These are phyloP conservation scores for Emys orbicularis DNA, from an alignment of 2,797 vertebrate genomes.

Conservation along the genomic window DNA sequence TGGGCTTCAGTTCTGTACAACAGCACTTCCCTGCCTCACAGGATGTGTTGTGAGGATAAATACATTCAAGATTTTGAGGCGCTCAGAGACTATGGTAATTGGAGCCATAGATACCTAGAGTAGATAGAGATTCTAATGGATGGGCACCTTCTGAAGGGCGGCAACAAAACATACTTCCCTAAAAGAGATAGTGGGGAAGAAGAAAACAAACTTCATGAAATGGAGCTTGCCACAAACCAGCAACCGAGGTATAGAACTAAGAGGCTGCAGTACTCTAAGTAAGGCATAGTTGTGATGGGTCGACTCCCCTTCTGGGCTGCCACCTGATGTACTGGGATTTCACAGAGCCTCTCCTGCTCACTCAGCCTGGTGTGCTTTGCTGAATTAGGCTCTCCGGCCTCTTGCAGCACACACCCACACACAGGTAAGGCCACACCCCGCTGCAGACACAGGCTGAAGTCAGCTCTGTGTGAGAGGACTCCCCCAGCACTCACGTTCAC, in stretches of 20 bases:
- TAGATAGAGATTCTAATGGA: background rate
- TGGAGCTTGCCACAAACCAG: background rate
- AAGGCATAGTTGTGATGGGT: background rate
- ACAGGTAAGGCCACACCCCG: no score
- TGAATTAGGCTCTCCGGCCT: no score
- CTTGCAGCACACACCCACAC: no score
- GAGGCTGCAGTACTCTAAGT: background rate
- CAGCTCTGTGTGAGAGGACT: no score
- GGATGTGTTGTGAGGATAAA: background rate
- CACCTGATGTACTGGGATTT: no score
- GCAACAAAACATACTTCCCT: background rate
- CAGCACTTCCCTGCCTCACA: background rate
- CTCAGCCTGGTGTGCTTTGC: no score
- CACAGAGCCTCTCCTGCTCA: no score
- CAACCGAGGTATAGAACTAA: background rate
- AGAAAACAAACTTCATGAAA: background rate
- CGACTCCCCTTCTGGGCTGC: no score
- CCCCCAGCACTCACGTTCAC: no score
- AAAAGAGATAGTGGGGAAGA: background rate
- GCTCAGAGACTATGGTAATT: background rate
- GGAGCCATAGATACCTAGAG: accelerated
- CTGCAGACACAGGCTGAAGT: no score
- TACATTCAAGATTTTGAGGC: accelerated
- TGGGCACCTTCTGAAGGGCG: background rate
- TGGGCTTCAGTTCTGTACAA: background rate